These are phyloP conservation scores for Centropristis striata DNA, from an alignment of 2,113 vertebrate genomes.

Conservation along the genomic window DNA sequence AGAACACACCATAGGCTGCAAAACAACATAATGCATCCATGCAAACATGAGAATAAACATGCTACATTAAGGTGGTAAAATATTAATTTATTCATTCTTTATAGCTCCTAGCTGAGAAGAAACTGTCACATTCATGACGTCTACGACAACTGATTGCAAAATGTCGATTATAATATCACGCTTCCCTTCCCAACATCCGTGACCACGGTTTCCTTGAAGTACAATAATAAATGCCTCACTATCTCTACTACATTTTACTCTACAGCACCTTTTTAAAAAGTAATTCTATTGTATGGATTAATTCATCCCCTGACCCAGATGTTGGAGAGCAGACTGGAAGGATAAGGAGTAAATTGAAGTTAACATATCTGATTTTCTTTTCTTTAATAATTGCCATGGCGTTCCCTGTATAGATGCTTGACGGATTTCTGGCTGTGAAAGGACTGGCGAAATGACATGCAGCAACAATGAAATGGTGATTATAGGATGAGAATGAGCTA, in stretches of 20 bases:
- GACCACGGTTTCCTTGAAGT: neutral
- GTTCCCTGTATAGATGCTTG: neutral
- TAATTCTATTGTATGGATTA: too few species aligned
- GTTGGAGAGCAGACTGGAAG: neutral
- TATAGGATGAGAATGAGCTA: neutral
- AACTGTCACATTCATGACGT: too few species aligned
- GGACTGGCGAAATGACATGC: neutral
- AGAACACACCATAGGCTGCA: neutral
- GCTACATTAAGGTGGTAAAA: neutral
- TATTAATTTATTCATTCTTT: neutral
- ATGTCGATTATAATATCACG: neutral
- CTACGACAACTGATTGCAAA: too few species aligned
- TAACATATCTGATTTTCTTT: neutral
- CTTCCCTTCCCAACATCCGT: neutral
- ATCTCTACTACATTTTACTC: neutral
- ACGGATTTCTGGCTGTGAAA: neutral
- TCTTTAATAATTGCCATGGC: too few species aligned
- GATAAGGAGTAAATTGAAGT: neutral
- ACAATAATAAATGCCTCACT: too few species aligned
- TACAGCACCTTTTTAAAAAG: too few species aligned
- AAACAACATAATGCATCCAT: neutral
- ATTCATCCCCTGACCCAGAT: neutral
- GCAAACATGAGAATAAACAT: too few species aligned
- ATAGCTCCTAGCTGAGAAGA: neutral
- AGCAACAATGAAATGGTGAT: neutral